Percentiles rank a stretch among this genome's conserved stretches.
phyloP scores from a whole-genome alignment of 2,797 vertebrate genomes.

The Sarcoramphus papa region DNA sequence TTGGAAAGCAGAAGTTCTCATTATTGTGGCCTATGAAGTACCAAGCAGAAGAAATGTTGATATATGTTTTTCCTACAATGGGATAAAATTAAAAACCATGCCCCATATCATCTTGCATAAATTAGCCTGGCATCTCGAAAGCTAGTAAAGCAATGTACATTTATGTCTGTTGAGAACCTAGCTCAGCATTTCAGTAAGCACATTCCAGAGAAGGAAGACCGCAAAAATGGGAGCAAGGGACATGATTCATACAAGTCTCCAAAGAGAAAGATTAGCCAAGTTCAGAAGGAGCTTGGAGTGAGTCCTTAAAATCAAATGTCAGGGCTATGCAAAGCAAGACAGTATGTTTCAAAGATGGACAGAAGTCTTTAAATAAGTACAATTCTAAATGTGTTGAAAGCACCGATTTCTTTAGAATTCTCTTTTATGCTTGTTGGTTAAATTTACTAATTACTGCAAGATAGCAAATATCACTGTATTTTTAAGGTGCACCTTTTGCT shows the following conservation, averaged over 20 bases:
- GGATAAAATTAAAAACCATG: neutral
- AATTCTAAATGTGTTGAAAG: constrained; percentile 1
- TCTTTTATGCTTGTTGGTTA: neutral
- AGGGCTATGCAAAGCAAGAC: neutral
- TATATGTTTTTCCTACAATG: neutral
- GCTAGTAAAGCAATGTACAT: neutral
- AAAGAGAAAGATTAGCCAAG: neutral
- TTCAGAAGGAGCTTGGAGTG: neutral
- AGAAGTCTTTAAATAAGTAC: neutral
- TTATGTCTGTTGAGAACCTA: neutral
- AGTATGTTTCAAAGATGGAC: neutral
- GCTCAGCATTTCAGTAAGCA: neutral
- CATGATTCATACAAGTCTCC: neutral
- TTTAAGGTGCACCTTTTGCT: neutral
- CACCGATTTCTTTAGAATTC: neutral
- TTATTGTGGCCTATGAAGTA: neutral
- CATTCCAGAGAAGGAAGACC: neutral
- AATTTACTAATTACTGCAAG: constrained; percentile 17
- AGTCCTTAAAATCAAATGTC: neutral
- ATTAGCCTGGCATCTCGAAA: neutral
- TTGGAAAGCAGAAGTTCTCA: constrained; percentile 12
- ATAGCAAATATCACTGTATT: neutral
- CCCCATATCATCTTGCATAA: neutral
- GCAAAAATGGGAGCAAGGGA: neutral
- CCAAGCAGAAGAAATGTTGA: neutral